Base-by-base conservation (phyloP, 1,140 invertebrate species). In the Scylla paramamosain region DNA sequence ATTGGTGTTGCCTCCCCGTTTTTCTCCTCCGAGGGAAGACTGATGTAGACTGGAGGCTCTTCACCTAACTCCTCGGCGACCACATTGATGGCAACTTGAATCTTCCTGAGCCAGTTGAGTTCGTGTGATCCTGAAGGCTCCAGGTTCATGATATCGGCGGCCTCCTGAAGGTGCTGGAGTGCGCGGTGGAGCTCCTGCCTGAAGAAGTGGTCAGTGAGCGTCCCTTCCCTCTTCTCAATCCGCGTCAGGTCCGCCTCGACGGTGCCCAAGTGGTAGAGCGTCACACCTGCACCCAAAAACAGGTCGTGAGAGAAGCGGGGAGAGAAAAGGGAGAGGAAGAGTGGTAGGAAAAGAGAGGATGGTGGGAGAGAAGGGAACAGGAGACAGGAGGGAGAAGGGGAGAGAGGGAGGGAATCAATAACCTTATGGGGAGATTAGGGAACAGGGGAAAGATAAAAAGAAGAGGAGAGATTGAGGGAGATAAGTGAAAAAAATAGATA, bases 111-210 rank as follows among this genome's bases (percentile, higher is more conserved):
- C 95, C 95, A 96, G 14, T 83, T 83, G 25, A 29, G 39, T 31
- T 95, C 95, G 20, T 48, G 88, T 46, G 95, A 95, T 45, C 88
- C 77, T 14, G 91, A 86, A 3, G 95, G 95, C 83, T 96, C 94
- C 16, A 95, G 39, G 29, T 46, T 87, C 16, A 96, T 87, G 82
- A 96, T 95, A 1, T 32, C 39, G 4, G 59, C 46, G 0, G 91
- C 93, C 89, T 96, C 94, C 31, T 96, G 92, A 31, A 96, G 59
- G 82, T 90, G 59, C 14, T 48, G 14, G 8, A 93, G 92, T 0
- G 92, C 89, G 45, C 45, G 7, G 0, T 25, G 86, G 20, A 95
- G 67, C 46, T 93, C 32, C 83, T 83, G 67, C 46, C 52, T 31
- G 89, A 90, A 93, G 45, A 93, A 94, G 45, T 90, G 67, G 8